Evolutionary conservation across 2,888 invertebrate genomes (phyloP), one percentile per base, ranked within the genome.

Genomic region (Pachliopta kotzebuea): DNA sequence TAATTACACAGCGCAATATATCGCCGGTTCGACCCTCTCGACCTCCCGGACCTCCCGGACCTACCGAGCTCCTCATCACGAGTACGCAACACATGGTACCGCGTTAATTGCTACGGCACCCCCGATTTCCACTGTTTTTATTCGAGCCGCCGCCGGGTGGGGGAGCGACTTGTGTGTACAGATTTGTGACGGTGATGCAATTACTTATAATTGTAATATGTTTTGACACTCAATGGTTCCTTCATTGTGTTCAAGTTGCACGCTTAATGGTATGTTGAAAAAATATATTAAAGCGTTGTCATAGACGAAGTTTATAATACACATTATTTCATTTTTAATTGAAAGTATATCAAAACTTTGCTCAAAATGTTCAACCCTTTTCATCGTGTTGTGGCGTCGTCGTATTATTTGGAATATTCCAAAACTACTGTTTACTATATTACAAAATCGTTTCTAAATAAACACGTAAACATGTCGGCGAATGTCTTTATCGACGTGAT

Each of bases 1-100:
- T 88, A 88, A 90, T 90, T 88, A 86, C 86, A 72, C 76, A 70
- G 76, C 80, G 85, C 86, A 83, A 87, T 85, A 86, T 86, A 86
- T 85, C 80, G 83, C 78, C 74, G 74, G 62, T 67, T 77, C 74
- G 80, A 80, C 77, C 79, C 77, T 77, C 74, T 68, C 67, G 71
- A 75, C 64, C 77, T 74, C 74, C 72, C 37, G 37, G 26, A 26
- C 26, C 26, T 26, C 74, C 72, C 61, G 67, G 68, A 72, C 74
- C 74, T 72, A 68, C 68, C 77, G 52, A 20, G 56, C 84, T 86
- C 86, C 82, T 88, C 89, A 85, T 78, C 76, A 74, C 75, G 75
- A 78, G 72, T 72, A 83, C 83, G 88, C 84, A 84, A 88, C 90
- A 90, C 88, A 90, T 90, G 90, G 81, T 81, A 74, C 83, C 77